These are phyloP conservation scores for Trisateles emortualis DNA, from an alignment of 2,888 invertebrate species.

Conservation along the genomic window DNA sequence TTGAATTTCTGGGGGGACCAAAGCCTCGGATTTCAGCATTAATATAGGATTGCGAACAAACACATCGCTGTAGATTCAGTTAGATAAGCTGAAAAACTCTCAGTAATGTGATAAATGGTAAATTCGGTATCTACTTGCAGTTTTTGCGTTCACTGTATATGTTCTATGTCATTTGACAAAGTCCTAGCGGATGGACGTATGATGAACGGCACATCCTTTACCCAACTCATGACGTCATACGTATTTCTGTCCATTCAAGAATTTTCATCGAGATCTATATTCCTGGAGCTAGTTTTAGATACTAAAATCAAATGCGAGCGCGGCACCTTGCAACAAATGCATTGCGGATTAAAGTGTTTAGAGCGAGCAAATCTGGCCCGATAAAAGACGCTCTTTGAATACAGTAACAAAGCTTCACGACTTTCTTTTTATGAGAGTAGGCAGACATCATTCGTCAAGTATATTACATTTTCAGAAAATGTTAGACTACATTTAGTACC, in stretches of 20 bases:
- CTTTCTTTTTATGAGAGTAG: too few relatives aligned
- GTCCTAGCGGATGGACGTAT: constrained; percentile 40
- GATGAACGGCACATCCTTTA: constrained; percentile 17
- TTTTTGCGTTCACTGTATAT: constrained; percentile 55
- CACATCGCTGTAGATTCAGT: constrained; percentile 8
- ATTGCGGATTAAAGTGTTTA: constrained; percentile 35
- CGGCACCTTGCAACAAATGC: constrained; percentile 20
- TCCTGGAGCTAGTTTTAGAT: constrained; percentile 26
- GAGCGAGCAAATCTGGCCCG: too few relatives aligned
- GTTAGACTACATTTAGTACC: neutral
- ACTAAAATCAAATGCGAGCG: constrained; percentile 37
- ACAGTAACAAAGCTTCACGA: too few relatives aligned
- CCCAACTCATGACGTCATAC: constrained; percentile 38
- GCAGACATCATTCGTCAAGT: too few relatives aligned
- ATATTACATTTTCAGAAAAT: too few relatives aligned
- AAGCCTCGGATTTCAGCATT: constrained; percentile 24
- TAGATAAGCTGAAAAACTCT: constrained; percentile 17
- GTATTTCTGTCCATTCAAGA: constrained; percentile 36
- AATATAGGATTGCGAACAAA: constrained; percentile 17
- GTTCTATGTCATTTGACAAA: constrained; percentile 62
- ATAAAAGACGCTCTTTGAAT: too few relatives aligned
- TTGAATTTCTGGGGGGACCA: constrained; percentile 26
- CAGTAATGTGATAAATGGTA: constrained; percentile 50
- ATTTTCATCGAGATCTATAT: constrained; percentile 22
- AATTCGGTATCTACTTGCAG: constrained; percentile 42